Conservation (phyloP, 2,888 invertebrate species). For the Drosophila rellima region DNA sequence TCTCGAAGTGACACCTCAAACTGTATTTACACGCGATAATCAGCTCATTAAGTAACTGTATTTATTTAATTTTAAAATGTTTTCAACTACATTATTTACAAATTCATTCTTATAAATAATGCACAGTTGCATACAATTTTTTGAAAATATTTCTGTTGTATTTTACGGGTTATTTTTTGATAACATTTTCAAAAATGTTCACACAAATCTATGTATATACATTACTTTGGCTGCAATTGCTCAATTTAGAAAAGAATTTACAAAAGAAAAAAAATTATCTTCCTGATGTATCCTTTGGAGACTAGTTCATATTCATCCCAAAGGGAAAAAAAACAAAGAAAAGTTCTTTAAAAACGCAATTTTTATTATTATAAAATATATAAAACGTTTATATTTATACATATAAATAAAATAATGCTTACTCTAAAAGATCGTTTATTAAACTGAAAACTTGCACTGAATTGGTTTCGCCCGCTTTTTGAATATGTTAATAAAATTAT, state of each 20-base stretch:
- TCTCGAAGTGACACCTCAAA: slow-evolving; percentile 51
- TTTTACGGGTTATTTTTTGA: slow-evolving; percentile 4
- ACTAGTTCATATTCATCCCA: not conserved
- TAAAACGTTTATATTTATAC: slow-evolving; percentile 72
- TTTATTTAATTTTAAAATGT: slow-evolving; percentile 34
- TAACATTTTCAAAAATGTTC: slow-evolving; percentile 13
- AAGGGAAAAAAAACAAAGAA: slow-evolving; percentile 19
- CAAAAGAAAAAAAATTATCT: not conserved
- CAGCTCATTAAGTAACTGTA: slow-evolving; percentile 49
- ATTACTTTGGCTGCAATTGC: slow-evolving; percentile 40
- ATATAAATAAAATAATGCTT: slow-evolving; percentile 81
- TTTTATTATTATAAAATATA: slow-evolving; percentile 81
- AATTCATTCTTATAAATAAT: slow-evolving; percentile 24
- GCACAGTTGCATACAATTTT: slow-evolving; percentile 14
- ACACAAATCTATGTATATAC: slow-evolving; percentile 61
- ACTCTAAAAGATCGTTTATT: slow-evolving; percentile 66
- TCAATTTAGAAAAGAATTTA: not conserved
- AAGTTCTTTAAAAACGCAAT: slow-evolving; percentile 70
- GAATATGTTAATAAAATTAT: slow-evolving; percentile 45
- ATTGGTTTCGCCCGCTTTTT: slow-evolving; percentile 59
- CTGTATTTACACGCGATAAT: slow-evolving; percentile 71
- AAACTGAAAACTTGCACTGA: slow-evolving; percentile 76
- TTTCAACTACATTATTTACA: slow-evolving; percentile 58
- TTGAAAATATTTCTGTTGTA: not conserved
- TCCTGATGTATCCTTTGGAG: not conserved